Conservation (phyloP, 2,888 invertebrate genomes). For the Noctua pronuba region DNA sequence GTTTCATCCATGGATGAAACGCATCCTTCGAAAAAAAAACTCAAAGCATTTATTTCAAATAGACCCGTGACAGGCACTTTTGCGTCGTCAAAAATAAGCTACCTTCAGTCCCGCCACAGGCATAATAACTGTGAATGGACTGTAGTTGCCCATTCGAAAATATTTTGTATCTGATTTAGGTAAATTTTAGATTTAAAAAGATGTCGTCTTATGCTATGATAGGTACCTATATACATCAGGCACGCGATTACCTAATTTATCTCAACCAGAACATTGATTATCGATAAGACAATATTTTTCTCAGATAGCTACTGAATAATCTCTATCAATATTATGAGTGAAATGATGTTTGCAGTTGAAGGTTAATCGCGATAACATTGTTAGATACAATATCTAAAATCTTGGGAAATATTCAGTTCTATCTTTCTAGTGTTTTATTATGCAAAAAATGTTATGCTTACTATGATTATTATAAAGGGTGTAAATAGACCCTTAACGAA, state of each 20-base stretch:
- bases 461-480: neutral
- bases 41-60: too few relatives aligned
- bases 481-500: too few relatives aligned
- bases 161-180: neutral
- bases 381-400: constrained; percentile 4
- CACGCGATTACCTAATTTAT: neutral
- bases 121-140: too few relatives aligned
- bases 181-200: too few relatives aligned
- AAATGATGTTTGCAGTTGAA: constrained; percentile 15
- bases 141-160: too few relatives aligned
- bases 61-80: too few relatives aligned
- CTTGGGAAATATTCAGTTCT: neutral
- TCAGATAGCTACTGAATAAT: neutral
- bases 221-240: neutral
- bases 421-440: neutral
- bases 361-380: neutral
- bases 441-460: neutral
- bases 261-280: neutral
- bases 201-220: too few relatives aligned
- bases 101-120: too few relatives aligned
- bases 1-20: neutral
- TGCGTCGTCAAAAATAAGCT: too few relatives aligned
- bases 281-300: neutral
- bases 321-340: neutral
- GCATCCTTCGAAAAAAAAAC: neutral